phyloP scores from a whole-genome alignment of 2,888 invertebrate species.

The Girardia tigrina region DNA sequence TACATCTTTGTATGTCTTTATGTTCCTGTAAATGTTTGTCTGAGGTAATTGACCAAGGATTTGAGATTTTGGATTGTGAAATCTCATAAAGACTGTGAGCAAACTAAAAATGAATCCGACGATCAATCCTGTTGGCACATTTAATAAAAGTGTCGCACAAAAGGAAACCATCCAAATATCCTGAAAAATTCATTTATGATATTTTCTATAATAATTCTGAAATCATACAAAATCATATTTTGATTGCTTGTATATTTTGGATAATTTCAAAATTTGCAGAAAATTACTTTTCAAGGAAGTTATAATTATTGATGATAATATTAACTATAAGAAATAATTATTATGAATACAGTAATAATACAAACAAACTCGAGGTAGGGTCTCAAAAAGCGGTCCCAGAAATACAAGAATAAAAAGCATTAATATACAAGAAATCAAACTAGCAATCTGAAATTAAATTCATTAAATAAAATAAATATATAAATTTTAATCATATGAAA shows the following conservation, averaged over 20 bases:
- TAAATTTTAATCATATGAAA: too few species aligned
- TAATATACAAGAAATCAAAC: background rate
- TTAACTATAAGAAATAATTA: background rate
- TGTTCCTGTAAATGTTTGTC: background rate
- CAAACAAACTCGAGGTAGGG: background rate
- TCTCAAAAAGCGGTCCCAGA: background rate
- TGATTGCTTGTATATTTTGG: background rate
- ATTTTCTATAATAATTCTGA: background rate
- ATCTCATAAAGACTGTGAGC: constrained; percentile 6
- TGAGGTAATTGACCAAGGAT: background rate
- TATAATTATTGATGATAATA: background rate
- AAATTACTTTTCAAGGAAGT: background rate
- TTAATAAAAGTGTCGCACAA: background rate
- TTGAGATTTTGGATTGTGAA: background rate
- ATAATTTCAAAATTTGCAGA: background rate
- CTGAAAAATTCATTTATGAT: background rate
- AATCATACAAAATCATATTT: background rate
- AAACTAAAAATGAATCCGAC: background rate
- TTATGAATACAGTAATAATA: background rate
- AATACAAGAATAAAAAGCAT: background rate
- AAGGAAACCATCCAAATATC: background rate
- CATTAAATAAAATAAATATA: too few species aligned
- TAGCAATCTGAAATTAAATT: background rate
- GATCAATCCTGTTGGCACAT: background rate
- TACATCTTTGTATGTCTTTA: background rate